These are phyloP conservation scores for Heterodera filipjevi DNA, from an alignment of 2,888 invertebrate species.

Conservation along the genomic window DNA sequence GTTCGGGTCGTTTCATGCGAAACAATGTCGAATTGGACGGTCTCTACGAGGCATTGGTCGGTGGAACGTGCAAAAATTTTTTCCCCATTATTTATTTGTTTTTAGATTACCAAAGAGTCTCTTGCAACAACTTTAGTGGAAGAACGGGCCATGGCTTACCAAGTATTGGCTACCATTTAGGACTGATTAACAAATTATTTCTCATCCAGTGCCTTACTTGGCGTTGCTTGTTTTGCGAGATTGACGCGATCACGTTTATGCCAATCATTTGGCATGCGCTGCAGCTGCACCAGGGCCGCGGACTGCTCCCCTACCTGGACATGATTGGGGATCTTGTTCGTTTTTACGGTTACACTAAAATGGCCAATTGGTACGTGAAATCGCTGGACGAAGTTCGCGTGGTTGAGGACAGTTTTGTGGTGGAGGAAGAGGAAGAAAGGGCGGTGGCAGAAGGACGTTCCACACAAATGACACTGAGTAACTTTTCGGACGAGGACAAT, in stretches of 20 bases:
- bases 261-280: slow-evolving; percentile 6
- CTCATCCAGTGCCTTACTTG: background rate
- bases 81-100: background rate
- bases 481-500: background rate
- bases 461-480: background rate
- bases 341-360: background rate
- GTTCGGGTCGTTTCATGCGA: slow-evolving; percentile 2
- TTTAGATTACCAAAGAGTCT: background rate
- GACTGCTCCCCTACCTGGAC: slow-evolving; percentile 2
- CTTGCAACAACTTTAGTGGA: background rate
- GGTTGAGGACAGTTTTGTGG: slow-evolving; percentile 3
- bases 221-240: background rate
- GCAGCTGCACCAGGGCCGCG: background rate
- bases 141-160: slow-evolving; percentile 10
- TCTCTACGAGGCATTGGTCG: slow-evolving; percentile 12
- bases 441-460: background rate
- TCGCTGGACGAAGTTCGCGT: background rate
- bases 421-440: slow-evolving; percentile 2
- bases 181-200: background rate
- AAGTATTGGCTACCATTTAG: background rate
- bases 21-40: slow-evolving; percentile 1
- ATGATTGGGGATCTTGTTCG: slow-evolving; percentile 5
- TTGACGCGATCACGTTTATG: background rate
- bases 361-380: slow-evolving; percentile 14
- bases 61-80: background rate